Conservation (phyloP, 2,888 invertebrate genomes). For the Oscheius sp. region DNA sequence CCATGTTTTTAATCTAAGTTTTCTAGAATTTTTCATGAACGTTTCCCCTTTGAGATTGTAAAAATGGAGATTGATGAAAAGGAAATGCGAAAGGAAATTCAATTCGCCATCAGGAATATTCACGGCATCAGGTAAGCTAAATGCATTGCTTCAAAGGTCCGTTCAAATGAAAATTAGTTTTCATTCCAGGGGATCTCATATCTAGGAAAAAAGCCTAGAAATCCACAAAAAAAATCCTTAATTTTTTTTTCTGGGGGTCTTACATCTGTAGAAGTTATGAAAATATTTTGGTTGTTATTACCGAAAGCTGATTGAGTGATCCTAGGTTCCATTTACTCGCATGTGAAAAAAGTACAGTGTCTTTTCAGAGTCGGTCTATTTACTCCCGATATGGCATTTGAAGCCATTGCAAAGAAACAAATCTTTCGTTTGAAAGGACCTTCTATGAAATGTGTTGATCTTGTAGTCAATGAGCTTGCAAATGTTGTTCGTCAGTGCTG, state of each 20-base stretch:
- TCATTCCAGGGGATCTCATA: no score
- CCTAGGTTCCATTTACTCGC: no score
- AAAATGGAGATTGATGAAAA: slow-evolving; percentile 99
- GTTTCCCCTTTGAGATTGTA: slow-evolving; percentile 98
- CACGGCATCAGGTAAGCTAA: slow-evolving; percentile 82
- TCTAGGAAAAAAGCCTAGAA: no score
- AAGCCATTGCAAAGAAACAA: slow-evolving; percentile 99
- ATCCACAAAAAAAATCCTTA: no score
- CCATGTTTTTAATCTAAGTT: not conserved
- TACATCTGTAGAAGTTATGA: no score
- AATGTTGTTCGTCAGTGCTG: slow-evolving; percentile 94
- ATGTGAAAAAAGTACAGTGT: no score
- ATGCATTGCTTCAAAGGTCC: slow-evolving; percentile 58
- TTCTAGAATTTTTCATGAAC: slow-evolving; percentile 90
- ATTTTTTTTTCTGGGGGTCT: no score
- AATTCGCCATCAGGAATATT: slow-evolving; percentile 97
- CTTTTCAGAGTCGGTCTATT: slow-evolving; percentile 87
- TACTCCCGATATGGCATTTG: slow-evolving; percentile 99
- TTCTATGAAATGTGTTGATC: slow-evolving; percentile 96
- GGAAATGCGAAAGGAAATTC: slow-evolving; percentile 94
- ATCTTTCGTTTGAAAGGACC: slow-evolving; percentile 82
- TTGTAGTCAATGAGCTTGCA: slow-evolving; percentile 89
- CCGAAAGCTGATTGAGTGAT: no score
- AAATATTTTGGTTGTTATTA: no score
- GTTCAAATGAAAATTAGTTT: no score